phyloP scores from a whole-genome alignment of 2,888 invertebrate genomes.

The Crepidodera aurea region DNA sequence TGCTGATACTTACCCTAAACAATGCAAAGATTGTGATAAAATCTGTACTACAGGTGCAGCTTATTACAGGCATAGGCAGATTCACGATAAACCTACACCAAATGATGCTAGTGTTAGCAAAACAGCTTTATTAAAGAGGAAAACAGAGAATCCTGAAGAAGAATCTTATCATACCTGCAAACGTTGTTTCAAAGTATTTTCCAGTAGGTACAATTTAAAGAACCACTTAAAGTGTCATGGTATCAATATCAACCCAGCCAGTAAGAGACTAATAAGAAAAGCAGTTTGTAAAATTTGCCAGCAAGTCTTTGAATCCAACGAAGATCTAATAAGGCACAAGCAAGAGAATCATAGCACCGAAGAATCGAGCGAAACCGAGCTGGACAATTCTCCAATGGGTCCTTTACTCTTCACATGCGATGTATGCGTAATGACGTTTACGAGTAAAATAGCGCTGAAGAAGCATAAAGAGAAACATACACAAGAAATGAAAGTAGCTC shows the following conservation, averaged over 20 bases:
- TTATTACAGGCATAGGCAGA: slow-evolving; percentile 53
- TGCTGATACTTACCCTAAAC: slow-evolving; percentile 48
- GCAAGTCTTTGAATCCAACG: slow-evolving; percentile 66
- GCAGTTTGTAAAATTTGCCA: slow-evolving; percentile 72
- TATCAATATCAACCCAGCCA: slow-evolving; percentile 54
- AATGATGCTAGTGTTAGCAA: slow-evolving; percentile 21
- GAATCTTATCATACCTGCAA: slow-evolving; percentile 61
- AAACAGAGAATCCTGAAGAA: slow-evolving; percentile 41
- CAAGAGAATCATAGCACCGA: slow-evolving; percentile 58
- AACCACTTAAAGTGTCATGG: slow-evolving; percentile 64
- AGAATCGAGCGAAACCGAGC: slow-evolving; percentile 41
- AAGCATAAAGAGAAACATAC: slow-evolving; percentile 58
- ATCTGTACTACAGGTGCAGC: slow-evolving; percentile 52
- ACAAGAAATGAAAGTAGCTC: slow-evolving; percentile 29
- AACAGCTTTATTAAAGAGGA: slow-evolving; percentile 23
- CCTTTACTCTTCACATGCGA: slow-evolving; percentile 56
- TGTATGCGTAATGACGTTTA: slow-evolving; percentile 60
- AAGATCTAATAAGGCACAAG: slow-evolving; percentile 67
- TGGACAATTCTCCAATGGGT: slow-evolving; percentile 19
- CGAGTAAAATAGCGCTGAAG: slow-evolving; percentile 56
- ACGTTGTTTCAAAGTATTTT: slow-evolving; percentile 63
- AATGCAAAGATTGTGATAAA: slow-evolving; percentile 55
- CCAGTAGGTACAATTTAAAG: slow-evolving; percentile 59
- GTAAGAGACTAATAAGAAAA: slow-evolving; percentile 49
- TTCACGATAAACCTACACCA: slow-evolving; percentile 49